These are phyloP conservation scores for Pseudois nayaur DNA, from an alignment of 2,113 vertebrate genomes.

Conservation along the genomic window DNA sequence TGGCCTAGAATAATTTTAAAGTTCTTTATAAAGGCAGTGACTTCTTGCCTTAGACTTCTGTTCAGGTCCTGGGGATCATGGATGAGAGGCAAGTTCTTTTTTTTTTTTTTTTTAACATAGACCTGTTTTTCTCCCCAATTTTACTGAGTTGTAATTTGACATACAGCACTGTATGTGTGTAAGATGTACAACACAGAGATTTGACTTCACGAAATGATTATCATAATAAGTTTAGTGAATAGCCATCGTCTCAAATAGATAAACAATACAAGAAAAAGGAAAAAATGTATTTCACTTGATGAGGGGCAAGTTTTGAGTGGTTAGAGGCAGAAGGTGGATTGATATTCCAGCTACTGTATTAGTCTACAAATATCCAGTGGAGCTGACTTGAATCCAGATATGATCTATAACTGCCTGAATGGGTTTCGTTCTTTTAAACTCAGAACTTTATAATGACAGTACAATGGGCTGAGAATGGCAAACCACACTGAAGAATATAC, in stretches of 20 bases:
- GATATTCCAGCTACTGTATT: neutral
- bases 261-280: neutral
- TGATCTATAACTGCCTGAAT: neutral
- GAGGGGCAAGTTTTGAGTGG: neutral
- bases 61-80: neutral
- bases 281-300: neutral
- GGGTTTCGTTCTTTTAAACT: neutral
- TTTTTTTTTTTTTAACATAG: neutral
- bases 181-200: neutral
- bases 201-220: neutral
- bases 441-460: neutral
- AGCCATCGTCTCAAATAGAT: neutral
- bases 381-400: neutral
- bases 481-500: neutral
- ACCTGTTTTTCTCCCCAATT: neutral
- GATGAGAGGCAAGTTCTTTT: neutral
- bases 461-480: neutral
- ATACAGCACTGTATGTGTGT: neutral
- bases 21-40: neutral
- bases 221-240: neutral
- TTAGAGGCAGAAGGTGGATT: neutral
- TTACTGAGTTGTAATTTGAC: neutral
- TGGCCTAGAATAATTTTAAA: constrained; percentile 15
- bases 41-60: neutral
- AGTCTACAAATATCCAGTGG: neutral